Conservation (phyloP, 1,140 invertebrate genomes). For the Stenopsyche tienmushanensis region DNA sequence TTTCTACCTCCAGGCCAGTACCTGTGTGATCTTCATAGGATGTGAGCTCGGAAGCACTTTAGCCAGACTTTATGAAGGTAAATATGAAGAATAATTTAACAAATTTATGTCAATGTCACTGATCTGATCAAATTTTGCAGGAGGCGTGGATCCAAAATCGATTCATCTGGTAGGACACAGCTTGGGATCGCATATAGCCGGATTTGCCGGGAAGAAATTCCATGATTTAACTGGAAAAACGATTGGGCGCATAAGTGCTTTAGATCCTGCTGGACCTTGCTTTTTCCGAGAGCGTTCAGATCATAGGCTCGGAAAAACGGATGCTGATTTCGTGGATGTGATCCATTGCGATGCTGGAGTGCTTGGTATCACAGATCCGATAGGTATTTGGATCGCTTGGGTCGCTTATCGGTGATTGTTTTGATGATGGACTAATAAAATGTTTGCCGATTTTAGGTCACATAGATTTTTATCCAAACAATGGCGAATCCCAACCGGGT, state of each 20-base stretch:
- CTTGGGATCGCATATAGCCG: slow-evolving; percentile 78
- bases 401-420: too few relatives aligned
- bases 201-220: slow-evolving; percentile 65
- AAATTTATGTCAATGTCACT: background rate
- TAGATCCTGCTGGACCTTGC: slow-evolving; percentile 71
- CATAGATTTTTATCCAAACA: slow-evolving; percentile 67
- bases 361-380: slow-evolving; percentile 50
- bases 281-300: slow-evolving; percentile 58
- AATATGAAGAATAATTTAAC: slow-evolving; percentile 19
- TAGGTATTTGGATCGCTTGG: slow-evolving; percentile 40
- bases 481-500: slow-evolving; percentile 62
- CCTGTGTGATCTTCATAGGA: slow-evolving; percentile 50
- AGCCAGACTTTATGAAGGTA: slow-evolving; percentile 43
- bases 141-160: slow-evolving; percentile 46
- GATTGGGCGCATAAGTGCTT: slow-evolving; percentile 63
- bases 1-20: slow-evolving; percentile 49
- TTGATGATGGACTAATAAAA: too few relatives aligned
- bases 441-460: slow-evolving; percentile 54
- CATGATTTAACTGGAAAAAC: slow-evolving; percentile 49
- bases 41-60: slow-evolving; percentile 45
- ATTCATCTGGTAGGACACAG: slow-evolving; percentile 83
- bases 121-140: slow-evolving; percentile 41
- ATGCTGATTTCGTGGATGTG: slow-evolving; percentile 71
- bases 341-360: slow-evolving; percentile 68
- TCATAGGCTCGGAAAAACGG: slow-evolving; percentile 60